These are phyloP conservation scores for Dusona sp. DNA, from an alignment of 2,888 invertebrate species.

Conservation along the genomic window DNA sequence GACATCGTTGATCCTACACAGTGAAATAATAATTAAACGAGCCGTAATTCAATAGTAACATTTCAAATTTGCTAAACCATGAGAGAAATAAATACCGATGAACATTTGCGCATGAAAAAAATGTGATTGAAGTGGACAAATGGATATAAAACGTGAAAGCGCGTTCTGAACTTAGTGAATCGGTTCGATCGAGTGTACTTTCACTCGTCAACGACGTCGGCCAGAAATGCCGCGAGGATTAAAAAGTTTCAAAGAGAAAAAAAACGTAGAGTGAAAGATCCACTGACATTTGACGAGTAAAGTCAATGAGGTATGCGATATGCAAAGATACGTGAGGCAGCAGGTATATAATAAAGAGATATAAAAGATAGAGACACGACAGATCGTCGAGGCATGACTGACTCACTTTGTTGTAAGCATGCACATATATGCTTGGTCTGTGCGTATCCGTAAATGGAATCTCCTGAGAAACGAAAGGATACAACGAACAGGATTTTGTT, in stretches of 20 bases:
- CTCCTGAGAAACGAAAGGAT: neutral
- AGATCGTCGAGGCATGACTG: slow-evolving; percentile 55
- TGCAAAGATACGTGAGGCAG: slow-evolving; percentile 48
- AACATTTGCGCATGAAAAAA: neutral
- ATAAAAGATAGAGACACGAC: slow-evolving; percentile 36
- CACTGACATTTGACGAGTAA: slow-evolving; percentile 36
- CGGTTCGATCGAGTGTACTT: slow-evolving; percentile 22
- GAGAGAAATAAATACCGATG: neutral
- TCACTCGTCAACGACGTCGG: neutral
- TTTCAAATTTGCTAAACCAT: neutral
- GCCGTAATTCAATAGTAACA: neutral
- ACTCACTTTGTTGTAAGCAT: slow-evolving; percentile 22
- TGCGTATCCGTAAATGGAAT: neutral
- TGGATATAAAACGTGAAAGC: neutral
- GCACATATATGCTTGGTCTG: neutral
- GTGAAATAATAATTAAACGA: neutral
- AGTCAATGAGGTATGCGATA: slow-evolving; percentile 49
- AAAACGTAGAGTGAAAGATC: slow-evolving; percentile 27
- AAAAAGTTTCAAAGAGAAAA: neutral
- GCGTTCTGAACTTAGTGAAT: slow-evolving; percentile 4
- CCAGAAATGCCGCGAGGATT: slow-evolving; percentile 25
- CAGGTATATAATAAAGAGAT: slow-evolving; percentile 37
- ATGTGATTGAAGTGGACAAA: neutral
- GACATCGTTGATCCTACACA: neutral
- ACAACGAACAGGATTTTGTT: neutral